A percentile compares a stretch with the other conserved stretches of the same genome.
Conservation (phyloP, 2,888 invertebrate species). For the Macropis europaea region DNA sequence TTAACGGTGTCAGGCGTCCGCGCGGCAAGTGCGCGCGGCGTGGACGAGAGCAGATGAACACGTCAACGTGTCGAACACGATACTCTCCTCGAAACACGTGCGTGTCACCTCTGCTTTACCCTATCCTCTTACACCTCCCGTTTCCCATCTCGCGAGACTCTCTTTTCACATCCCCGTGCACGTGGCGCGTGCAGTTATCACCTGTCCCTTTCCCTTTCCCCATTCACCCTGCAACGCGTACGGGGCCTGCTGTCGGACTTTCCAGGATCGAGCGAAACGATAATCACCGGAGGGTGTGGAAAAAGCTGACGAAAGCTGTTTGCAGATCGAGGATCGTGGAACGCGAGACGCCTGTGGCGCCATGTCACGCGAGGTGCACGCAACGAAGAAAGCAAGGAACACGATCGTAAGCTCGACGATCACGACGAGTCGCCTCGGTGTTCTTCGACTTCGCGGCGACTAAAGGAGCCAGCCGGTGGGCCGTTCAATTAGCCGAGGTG, state of each 20-base stretch:
- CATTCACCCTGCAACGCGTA: background rate
- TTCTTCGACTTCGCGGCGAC: constrained; percentile 52
- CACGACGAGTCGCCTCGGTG: constrained; percentile 50
- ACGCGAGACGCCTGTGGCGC: constrained; percentile 36
- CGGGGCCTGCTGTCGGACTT: background rate
- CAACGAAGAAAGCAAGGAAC: constrained; percentile 32
- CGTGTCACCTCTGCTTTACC: constrained; percentile 36
- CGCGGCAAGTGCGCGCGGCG: constrained; percentile 25
- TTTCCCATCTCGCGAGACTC: constrained; percentile 47
- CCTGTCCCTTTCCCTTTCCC: background rate
- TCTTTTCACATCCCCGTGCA: constrained; percentile 37
- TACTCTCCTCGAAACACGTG: constrained; percentile 41
- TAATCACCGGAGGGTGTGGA: background rate
- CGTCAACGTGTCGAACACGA: constrained; percentile 37
- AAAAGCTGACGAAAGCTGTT: constrained; percentile 40
- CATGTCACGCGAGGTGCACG: constrained; percentile 53
- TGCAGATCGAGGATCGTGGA: constrained; percentile 48
- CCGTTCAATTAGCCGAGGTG: constrained; percentile 47
- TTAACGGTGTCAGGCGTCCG: constrained; percentile 34
- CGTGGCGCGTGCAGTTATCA: constrained; percentile 15
- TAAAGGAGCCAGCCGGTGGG: constrained; percentile 30
- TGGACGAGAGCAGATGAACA: constrained; percentile 19
- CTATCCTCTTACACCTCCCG: constrained; percentile 62
- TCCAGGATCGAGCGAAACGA: constrained; percentile 29
- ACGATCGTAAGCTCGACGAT: constrained; percentile 44